These are phyloP conservation scores for Sitta carolinensis DNA, from an alignment of 2,797 vertebrate species.

Conservation along the genomic window DNA sequence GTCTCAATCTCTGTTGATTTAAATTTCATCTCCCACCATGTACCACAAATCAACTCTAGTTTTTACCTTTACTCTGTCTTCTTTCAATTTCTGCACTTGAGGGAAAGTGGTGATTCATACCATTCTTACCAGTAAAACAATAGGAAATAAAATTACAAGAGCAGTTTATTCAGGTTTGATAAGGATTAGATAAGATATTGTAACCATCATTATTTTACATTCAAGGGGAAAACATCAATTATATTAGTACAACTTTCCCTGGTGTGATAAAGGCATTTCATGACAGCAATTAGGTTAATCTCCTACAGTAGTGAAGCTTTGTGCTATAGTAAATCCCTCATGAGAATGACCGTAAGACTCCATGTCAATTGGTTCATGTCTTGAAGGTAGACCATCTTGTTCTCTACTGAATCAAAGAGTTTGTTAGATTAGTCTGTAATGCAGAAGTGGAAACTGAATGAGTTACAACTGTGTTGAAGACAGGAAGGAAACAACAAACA, in stretches of 20 bases:
- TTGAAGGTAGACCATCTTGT: neutral
- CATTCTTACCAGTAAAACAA: neutral
- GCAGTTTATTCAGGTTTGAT: neutral
- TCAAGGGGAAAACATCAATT: constrained; percentile 1
- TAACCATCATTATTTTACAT: neutral
- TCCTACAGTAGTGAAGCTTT: neutral
- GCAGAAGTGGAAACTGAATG: neutral
- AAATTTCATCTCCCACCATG: neutral
- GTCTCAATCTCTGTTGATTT: neutral
- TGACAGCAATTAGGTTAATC: neutral
- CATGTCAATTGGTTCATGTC: neutral
- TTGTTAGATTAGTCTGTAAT: constrained; percentile 5
- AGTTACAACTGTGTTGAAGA: neutral
- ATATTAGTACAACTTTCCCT: neutral
- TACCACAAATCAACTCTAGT: neutral
- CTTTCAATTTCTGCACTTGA: neutral
- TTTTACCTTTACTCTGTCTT: neutral
- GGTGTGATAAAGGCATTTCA: constrained; percentile 6
- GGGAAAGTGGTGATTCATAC: neutral
- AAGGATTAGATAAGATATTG: neutral
- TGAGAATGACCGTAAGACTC: neutral
- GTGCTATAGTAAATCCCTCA: neutral
- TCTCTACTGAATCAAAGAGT: neutral
- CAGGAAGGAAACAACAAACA: neutral
- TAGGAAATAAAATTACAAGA: neutral